A percentile compares a stretch with the other conserved stretches of the same genome.
Evolutionary conservation across 2,113 vertebrate species (phyloP).

Genomic region (Sciurus niger): DNA sequence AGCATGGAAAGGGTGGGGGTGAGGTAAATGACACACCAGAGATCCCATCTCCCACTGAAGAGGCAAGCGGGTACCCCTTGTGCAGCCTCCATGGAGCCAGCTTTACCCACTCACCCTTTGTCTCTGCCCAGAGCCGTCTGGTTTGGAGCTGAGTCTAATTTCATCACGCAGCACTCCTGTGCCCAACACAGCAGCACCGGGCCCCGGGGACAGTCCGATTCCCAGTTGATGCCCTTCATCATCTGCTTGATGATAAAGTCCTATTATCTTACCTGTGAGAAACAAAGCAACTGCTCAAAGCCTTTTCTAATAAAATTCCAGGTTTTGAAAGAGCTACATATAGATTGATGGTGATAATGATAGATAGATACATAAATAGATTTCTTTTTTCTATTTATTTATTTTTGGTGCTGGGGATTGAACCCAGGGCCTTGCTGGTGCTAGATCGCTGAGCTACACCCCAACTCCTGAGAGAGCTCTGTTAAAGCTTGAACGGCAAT

Average conservation of each 20-base stretch:
- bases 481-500: conserved; percentile 7
- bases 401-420: not conserved
- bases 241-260: not conserved
- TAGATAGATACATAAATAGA: not conserved
- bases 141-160: not conserved
- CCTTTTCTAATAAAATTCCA: not conserved
- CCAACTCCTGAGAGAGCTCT: not conserved
- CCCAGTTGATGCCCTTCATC: not conserved
- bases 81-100: not conserved
- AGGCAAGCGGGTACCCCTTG: fast-evolving
- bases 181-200: not conserved
- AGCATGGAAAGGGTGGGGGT: not conserved
- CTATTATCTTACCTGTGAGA: not conserved
- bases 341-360: not conserved
- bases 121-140: not conserved
- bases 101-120: not conserved
- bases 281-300: not conserved
- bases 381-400: not conserved
- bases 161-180: not conserved
- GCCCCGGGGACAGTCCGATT: not conserved
- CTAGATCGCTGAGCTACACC: not conserved
- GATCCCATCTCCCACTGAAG: not conserved
- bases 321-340: not conserved
- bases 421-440: not conserved
- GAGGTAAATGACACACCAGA: not conserved